Base-by-base conservation (phyloP, 2,888 invertebrate genomes). In the Tineola bisselliella region DNA sequence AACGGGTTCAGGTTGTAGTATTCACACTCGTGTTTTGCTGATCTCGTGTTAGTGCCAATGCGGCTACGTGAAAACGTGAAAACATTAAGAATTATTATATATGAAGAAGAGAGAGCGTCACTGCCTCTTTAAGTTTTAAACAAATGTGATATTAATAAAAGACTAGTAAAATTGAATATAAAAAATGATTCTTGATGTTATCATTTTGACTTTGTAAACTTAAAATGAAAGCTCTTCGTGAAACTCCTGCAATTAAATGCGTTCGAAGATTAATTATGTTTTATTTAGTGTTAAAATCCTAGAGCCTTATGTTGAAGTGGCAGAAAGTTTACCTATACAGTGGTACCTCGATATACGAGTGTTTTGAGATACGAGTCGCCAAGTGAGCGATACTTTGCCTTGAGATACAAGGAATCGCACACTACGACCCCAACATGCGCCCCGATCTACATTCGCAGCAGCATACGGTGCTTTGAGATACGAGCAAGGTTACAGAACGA, bases 141-240 rank as follows among this genome's bases (percentile, higher is more conserved):
- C 81, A 84, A 84, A 84, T 87, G 87, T 86, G 87, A 87, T 86
- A 87, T 84, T 75, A 70, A 77, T 12, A 79, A 63, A 84, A 84
- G 84, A 84, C 83, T 84, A 79, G 77, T 79, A 78, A 60, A 25
- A 76, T 75, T 77, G 79, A 79, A 79, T 76, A 75, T 70, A 75
- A 72, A 74, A 77, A 83, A 87, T 87, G 84, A 84, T 87, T 87
- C 86, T 86, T 87, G 87, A 86, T 86, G 86, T 86, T 84, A 80
- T 84, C 83, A 82, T 82, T 65, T 82, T 77, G 82, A 73, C 83
- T 87, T 87, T 72, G 84, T 84, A 84, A 84, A 84, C 76, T 79
- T 81, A 77, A 69, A 84, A 73, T 72, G 72, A 73, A 86, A 84
- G 72, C 74, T 78, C 83, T 81, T 84, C 78, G 87, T 86, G 77